Base-by-base conservation (phyloP, 2,888 invertebrate genomes). In the Nephrocerus scutellatus region DNA sequence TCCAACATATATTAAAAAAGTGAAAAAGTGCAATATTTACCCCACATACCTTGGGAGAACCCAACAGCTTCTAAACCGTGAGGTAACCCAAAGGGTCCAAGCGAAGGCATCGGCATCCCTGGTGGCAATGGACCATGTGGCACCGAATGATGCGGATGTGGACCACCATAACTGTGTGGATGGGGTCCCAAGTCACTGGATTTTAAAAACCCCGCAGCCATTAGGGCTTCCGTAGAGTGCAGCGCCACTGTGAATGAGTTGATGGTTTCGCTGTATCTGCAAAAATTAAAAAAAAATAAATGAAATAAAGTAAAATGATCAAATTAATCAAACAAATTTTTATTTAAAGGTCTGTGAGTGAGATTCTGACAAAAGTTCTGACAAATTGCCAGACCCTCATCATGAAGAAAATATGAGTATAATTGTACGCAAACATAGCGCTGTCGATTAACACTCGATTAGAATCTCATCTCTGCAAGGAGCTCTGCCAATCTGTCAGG, bases 11-110 rank as follows among this genome's bases (percentile, higher is more conserved):
- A n/a, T n/a, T n/a, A n/a, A n/a, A n/a, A n/a, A n/a, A n/a, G n/a
- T n/a, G n/a, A 46, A 48, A 48, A 49, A 47, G 45, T 47, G 45
- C 51, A 60, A 66, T 69, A 69, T 66, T 69, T 69, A 69, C 69
- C 69, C 69, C 69, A 69, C 68, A 69, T 68, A 68, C 69, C 68
- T 68, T 69, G 69, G 60, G 68, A 63, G 55, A 68, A 69, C 61
- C 69, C 69, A 57, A 69, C 69, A 50, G 68, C 67, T 56, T 69
- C 69, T 52, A 69, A 56, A 50, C 69, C 68, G 53, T 69, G 69
- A 50, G 68, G 66, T 55, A 69, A 57, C 55, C 69, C 68, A 58
- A 69, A 69, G 55, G 67, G 69, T 56, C 64, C 65, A 44, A 69
- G 53, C 24, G 68, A 66, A 33, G 68, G 60, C 69, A 69, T 69